Evolutionary conservation across 92 coral and sea anemone genomes (phyloP).

Genomic region (Chrysogorgia sp.): DNA sequence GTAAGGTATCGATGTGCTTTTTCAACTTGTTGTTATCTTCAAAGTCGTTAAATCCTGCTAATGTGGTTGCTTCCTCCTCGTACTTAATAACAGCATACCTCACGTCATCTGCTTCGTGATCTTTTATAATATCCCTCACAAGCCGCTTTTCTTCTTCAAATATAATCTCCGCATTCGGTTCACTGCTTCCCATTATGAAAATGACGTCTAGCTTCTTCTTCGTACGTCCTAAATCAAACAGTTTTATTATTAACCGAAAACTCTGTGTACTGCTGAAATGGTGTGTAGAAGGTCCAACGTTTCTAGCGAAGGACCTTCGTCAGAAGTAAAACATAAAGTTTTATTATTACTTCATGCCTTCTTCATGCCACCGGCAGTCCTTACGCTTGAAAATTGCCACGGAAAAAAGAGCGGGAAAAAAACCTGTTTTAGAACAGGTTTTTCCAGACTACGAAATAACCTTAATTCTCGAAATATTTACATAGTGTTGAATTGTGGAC

Average conservation of each 20-base stretch:
- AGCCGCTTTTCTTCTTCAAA: constrained; percentile 72
- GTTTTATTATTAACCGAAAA: background rate
- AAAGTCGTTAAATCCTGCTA: constrained; percentile 56
- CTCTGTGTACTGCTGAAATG: too few species aligned
- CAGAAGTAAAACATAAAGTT: too few species aligned
- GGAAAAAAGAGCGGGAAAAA: background rate
- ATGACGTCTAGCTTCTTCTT: constrained; percentile 75
- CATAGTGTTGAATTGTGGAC: too few species aligned
- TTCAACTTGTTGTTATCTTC: constrained; percentile 24
- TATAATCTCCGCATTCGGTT: constrained; percentile 57
- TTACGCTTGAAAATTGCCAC: background rate
- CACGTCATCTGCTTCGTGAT: constrained; percentile 63
- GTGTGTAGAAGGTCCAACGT: too few species aligned
- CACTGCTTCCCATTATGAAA: constrained; percentile 74
- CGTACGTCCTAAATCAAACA: constrained; percentile 60
- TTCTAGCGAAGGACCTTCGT: too few species aligned
- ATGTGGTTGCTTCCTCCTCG: constrained; percentile 61
- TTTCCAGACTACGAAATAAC: too few species aligned
- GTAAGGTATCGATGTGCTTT: constrained; percentile 39
- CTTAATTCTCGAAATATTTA: too few species aligned
- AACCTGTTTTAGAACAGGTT: too few species aligned
- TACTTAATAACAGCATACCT: constrained; percentile 74
- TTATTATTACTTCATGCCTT: too few species aligned
- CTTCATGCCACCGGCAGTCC: background rate
- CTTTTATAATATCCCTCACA: constrained; percentile 57